Conservation (phyloP, 2,888 invertebrate genomes). For the Drosophila parthenogenetica region DNA sequence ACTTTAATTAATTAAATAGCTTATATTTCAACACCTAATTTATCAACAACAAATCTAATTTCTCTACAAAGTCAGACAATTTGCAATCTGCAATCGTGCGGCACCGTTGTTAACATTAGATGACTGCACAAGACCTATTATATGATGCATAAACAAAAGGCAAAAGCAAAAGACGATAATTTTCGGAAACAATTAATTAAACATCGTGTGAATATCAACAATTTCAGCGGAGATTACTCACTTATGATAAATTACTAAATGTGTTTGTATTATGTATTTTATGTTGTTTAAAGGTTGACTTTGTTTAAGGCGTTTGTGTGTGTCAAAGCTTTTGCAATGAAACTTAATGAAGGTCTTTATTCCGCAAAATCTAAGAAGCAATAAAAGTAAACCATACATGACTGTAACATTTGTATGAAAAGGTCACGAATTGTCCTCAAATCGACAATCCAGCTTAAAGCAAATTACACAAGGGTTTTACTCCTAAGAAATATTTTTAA, state of each 20-base stretch:
- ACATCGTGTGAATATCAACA: slow-evolving; percentile 47
- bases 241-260: slow-evolving; percentile 55
- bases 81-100: slow-evolving; percentile 30
- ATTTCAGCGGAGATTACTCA: slow-evolving; percentile 35
- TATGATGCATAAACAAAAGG: slow-evolving; percentile 33
- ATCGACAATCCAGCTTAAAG: slow-evolving; percentile 15
- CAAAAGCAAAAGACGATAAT: slow-evolving; percentile 5
- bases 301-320: slow-evolving; percentile 41
- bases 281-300: slow-evolving; percentile 62
- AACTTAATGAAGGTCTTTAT: slow-evolving; percentile 38
- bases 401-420: slow-evolving; percentile 27
- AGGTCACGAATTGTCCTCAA: slow-evolving; percentile 36
- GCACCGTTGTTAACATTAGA: slow-evolving; percentile 21
- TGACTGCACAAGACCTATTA: slow-evolving; percentile 29
- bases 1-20: slow-evolving; percentile 36
- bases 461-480: slow-evolving; percentile 12
- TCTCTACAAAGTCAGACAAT: slow-evolving; percentile 35
- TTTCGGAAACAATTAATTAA: slow-evolving; percentile 21
- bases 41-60: slow-evolving; percentile 17
- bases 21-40: slow-evolving; percentile 23
- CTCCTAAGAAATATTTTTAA: slow-evolving; percentile 15
- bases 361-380: not conserved
- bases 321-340: slow-evolving; percentile 24
- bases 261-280: slow-evolving; percentile 41
- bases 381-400: slow-evolving; percentile 17